Conservation (phyloP, 2,113 vertebrate species). For the Apodemus sylvaticus region DNA sequence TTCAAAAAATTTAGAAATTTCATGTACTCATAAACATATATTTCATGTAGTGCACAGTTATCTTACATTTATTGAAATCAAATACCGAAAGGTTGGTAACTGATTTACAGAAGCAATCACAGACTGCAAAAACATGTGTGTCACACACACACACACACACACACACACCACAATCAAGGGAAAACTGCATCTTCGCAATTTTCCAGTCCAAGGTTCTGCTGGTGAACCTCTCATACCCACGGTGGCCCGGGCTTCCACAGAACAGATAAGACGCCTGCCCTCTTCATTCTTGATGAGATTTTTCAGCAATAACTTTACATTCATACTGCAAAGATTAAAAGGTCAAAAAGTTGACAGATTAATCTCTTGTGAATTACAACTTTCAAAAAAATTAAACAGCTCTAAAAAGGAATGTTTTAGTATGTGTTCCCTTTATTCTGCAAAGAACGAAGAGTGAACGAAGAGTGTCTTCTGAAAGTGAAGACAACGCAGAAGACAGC, state of each 20-base stretch:
- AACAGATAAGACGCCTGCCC: conserved; percentile 76
- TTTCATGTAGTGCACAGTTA: conserved; percentile 82
- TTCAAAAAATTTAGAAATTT: conserved; percentile 80
- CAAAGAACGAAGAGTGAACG: conserved; percentile 11
- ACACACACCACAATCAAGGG: conserved; percentile 66
- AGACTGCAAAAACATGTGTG: conserved; percentile 86
- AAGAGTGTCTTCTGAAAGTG: conserved; percentile 25
- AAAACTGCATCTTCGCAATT: conserved; percentile 87
- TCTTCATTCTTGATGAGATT: conserved; percentile 94
- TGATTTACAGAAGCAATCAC: conserved; percentile 89
- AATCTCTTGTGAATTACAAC: conserved; percentile 20
- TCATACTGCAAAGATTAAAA: conserved; percentile 91
- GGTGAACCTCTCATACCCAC: conserved; percentile 43
- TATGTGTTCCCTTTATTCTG: neutral
- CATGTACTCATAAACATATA: conserved; percentile 79
- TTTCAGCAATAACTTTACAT: conserved; percentile 93
- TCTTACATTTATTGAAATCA: conserved; percentile 86
- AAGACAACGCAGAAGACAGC: neutral
- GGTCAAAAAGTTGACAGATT: conserved; percentile 60
- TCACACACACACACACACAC: neutral
- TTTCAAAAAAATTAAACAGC: conserved; percentile 28
- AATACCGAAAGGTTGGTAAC: conserved; percentile 82
- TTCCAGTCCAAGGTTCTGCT: conserved; percentile 80
- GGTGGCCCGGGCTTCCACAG: conserved; percentile 75
- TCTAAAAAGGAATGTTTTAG: conserved; percentile 36